Evolutionary conservation across 2,113 vertebrate genomes (phyloP).

Genomic region (Muntiacus reevesi): DNA sequence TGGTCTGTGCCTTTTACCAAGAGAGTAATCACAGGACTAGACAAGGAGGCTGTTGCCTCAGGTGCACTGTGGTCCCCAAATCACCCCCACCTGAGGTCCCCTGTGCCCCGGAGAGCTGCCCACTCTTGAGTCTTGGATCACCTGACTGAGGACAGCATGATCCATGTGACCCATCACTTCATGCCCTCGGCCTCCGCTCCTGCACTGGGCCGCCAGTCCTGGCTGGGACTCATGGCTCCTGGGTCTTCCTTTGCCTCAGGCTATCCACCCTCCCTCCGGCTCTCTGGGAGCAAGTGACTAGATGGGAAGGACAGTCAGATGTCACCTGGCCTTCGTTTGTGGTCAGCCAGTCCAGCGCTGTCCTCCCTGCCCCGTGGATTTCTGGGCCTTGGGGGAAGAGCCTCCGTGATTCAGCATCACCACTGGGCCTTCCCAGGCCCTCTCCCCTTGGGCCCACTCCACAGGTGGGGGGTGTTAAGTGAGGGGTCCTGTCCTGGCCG

Average conservation of each 20-base stretch:
- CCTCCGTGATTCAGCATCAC: neutral
- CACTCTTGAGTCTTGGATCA: fast-evolving
- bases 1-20: neutral
- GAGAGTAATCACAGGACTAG: neutral
- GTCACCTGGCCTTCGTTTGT: neutral
- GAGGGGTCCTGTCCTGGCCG: neutral
- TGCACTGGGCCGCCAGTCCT: neutral
- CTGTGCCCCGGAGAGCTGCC: neutral
- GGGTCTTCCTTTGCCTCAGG: neutral
- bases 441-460: too few species aligned
- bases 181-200: neutral
- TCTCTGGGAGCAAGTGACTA: neutral
- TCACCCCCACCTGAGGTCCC: neutral
- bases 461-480: neutral
- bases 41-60: neutral
- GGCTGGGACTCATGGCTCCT: neutral
- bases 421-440: neutral
- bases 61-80: neutral
- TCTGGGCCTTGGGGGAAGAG: neutral
- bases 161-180: neutral
- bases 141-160: neutral
- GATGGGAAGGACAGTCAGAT: neutral
- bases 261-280: neutral
- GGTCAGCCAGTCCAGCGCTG: neutral
- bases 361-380: neutral